phyloP scores from a whole-genome alignment of 2,797 vertebrate genomes.

The Arrhamphus sclerolepis region DNA sequence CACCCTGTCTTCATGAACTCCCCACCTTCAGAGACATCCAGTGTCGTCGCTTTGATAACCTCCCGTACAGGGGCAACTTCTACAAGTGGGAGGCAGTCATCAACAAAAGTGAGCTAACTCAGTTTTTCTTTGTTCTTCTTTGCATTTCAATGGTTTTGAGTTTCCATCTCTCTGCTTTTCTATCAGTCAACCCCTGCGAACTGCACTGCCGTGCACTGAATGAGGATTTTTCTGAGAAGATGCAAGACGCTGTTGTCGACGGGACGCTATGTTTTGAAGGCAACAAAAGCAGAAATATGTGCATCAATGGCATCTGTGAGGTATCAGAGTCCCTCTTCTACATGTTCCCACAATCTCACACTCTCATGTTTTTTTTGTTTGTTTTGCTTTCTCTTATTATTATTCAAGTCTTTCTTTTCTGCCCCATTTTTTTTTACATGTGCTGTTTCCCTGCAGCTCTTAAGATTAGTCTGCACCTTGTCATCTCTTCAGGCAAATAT shows the following conservation, averaged over 20 bases:
- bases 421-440: background rate
- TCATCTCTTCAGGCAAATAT: constrained; percentile 25
- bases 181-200: constrained; percentile 89
- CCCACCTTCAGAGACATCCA: constrained; percentile 90
- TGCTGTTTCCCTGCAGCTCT: background rate
- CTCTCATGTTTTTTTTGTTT: background rate
- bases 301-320: constrained; percentile 97
- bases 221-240: constrained; percentile 88
- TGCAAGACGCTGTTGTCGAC: constrained; percentile 88
- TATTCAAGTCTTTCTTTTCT: background rate
- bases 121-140: background rate
- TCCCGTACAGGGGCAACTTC: constrained; percentile 89
- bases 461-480: constrained; percentile 14
- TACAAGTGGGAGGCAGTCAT: constrained; percentile 90
- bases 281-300: constrained; percentile 85
- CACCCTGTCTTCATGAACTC: constrained; percentile 72
- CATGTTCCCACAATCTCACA: too few species aligned
- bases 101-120: constrained; percentile 81
- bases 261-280: constrained; percentile 90
- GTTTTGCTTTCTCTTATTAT: background rate
- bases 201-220: constrained; percentile 90
- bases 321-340: constrained; percentile 64
- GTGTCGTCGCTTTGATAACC: constrained; percentile 89
- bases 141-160: background rate
- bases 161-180: background rate